Base-by-base conservation (phyloP, 1,140 invertebrate genomes). In the Drosophila rhopaloa region DNA sequence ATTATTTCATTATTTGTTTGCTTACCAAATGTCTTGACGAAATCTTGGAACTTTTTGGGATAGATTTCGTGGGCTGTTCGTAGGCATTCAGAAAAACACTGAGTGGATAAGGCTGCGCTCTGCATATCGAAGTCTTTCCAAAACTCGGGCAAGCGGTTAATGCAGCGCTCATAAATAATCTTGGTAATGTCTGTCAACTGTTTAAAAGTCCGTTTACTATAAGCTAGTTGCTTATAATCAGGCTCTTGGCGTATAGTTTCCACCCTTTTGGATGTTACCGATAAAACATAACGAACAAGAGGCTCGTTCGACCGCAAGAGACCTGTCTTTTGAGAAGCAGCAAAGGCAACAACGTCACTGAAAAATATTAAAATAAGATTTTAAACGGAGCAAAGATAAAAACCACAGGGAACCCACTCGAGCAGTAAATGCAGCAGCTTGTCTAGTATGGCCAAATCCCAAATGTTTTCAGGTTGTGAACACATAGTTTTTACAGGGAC, bases 51-150 rank as follows among this genome's bases (percentile, higher is more conserved):
- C 55, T 93, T 93, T 7, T 90, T 91, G 1, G 83, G 67, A 62
- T 93, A 93, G 6, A 85, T 76, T 4, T 88, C 90, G 62, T 93
- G 93, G 3, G 94, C 92, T n/a, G 94, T 84, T 38, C 82, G 88
- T 24, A 93, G 90, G 47, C 94, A 93, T 71, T 94, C 92, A 57
- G 93, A 92, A 53, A 95, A 95, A 71, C 94, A 95, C 77, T 95
- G 93, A 13, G 94, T 65, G 13, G 93, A 93, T 9, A 93, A 60
- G 41, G 92, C 71, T 0, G 93, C 92, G 6, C 92, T 91, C 29
- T 90, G 77, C 60, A 92, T 71, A 74, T 95, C 93, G 59, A 94
- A 93, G 48, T 93, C 47, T 4, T 55, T 35, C 88, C 88, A 91
- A 3, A 92, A n/a, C 9, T 71, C 43, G 5, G 88, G 70, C 59